phyloP scores from a whole-genome alignment of 2,888 invertebrate genomes.

The Petrolisthes cinctipes region DNA sequence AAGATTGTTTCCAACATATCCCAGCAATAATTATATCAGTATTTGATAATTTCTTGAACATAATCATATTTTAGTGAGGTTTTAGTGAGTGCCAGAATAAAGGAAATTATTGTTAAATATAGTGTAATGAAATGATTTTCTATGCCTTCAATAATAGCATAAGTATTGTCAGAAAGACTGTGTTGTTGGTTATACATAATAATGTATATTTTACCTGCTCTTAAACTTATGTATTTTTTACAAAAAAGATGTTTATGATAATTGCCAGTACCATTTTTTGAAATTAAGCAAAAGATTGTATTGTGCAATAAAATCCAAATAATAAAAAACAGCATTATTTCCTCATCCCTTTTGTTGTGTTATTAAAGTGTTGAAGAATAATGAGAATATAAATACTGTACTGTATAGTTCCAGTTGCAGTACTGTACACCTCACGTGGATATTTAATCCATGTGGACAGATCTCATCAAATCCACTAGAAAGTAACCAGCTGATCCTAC shows the following conservation, averaged over 20 bases:
- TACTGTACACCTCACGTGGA: no score
- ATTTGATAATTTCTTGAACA: slow-evolving; percentile 32
- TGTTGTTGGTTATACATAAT: slow-evolving; percentile 62
- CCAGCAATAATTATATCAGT: slow-evolving; percentile 51
- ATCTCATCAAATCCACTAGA: no score
- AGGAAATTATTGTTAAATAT: slow-evolving; percentile 1
- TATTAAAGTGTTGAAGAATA: not conserved
- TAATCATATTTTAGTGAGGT: slow-evolving; percentile 25
- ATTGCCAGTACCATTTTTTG: slow-evolving; percentile 62
- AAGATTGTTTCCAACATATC: slow-evolving; percentile 59
- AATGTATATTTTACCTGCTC: slow-evolving; percentile 62
- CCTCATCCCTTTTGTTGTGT: not conserved
- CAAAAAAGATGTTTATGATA: slow-evolving; percentile 53
- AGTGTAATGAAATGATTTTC: slow-evolving; percentile 51
- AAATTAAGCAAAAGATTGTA: slow-evolving; percentile 59
- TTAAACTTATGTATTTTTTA: slow-evolving; percentile 62
- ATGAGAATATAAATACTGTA: no score
- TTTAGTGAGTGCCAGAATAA: slow-evolving; percentile 18
- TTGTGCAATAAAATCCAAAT: slow-evolving; percentile 58
- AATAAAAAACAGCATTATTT: not conserved
- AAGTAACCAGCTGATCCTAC: no score
- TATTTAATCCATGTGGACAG: no score
- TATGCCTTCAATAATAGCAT: slow-evolving; percentile 58
- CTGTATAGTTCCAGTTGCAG: no score
- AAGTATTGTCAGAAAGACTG: slow-evolving; percentile 54